Evolutionary conservation across 2,113 vertebrate genomes (phyloP).

Genomic region (Tetrao urogallus): DNA sequence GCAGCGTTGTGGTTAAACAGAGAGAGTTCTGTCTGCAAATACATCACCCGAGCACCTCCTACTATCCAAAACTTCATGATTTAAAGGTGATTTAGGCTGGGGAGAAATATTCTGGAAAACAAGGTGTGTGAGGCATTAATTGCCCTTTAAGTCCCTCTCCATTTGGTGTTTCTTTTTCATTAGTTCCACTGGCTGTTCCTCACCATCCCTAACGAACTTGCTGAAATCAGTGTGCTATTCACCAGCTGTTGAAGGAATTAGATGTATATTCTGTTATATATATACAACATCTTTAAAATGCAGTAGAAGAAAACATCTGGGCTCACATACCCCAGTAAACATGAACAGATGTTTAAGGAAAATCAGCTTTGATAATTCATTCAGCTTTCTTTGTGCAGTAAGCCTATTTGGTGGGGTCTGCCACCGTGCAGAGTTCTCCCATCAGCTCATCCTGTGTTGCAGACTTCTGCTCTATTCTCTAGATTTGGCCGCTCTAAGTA

Average conservation of each 20-base stretch:
- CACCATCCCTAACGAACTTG: neutral
- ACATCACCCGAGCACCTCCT: neutral
- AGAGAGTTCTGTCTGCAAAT: neutral
- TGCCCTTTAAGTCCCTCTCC: neutral
- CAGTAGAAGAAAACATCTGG: slow-evolving; percentile 1
- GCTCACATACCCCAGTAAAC: neutral
- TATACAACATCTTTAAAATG: neutral
- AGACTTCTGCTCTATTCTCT: slow-evolving; percentile 40
- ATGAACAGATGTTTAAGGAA: neutral
- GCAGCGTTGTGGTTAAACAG: fast-evolving
- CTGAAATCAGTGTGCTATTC: neutral
- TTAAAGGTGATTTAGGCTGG: fast-evolving
- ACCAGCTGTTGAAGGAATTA: neutral
- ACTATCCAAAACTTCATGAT: neutral
- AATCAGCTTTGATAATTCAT: neutral
- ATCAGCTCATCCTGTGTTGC: slow-evolving; percentile 50
- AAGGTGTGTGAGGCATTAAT: neutral
- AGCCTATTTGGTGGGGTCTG: slow-evolving; percentile 9
- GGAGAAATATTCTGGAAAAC: neutral
- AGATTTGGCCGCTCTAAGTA: slow-evolving; percentile 17
- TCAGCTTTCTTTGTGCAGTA: slow-evolving; percentile 17
- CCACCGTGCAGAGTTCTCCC: slow-evolving; percentile 20
- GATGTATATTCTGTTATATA: neutral
- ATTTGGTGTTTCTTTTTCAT: neutral
- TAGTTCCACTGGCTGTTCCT: neutral